A percentile compares a stretch with the other conserved stretches of the same genome.
Evolutionary conservation across 2,797 vertebrate genomes (phyloP).

Genomic region (Hozukius guyotensis): DNA sequence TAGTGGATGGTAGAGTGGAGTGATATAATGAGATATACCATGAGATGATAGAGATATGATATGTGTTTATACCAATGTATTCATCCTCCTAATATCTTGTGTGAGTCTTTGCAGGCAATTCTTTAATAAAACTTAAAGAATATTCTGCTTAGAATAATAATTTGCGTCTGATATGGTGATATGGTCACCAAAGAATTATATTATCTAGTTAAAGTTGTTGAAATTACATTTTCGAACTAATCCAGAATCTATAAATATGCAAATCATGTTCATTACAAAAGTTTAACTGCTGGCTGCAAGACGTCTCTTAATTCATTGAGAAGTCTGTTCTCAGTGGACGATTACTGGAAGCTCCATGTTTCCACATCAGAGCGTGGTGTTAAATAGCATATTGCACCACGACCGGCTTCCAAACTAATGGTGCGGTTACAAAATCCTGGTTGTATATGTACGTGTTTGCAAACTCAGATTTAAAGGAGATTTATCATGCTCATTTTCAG

Average conservation of each 20-base stretch:
- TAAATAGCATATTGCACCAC: too few species aligned
- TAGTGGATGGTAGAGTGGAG: not conserved
- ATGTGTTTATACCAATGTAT: not conserved
- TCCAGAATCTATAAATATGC: not conserved
- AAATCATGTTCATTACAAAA: not conserved
- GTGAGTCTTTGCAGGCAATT: not conserved
- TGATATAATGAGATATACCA: conserved; percentile 13
- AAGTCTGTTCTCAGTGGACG: not conserved
- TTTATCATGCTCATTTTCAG: too few species aligned
- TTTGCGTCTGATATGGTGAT: not conserved
- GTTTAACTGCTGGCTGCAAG: not conserved
- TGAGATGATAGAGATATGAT: not conserved
- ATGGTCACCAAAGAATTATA: not conserved
- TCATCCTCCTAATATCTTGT: not conserved
- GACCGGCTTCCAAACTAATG: not conserved
- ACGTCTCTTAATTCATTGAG: not conserved
- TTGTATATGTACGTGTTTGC: not conserved
- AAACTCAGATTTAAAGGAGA: too few species aligned
- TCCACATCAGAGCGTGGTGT: not conserved
- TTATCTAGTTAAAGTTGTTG: not conserved
- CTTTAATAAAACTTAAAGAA: not conserved
- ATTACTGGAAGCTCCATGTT: not conserved
- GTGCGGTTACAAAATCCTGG: not conserved
- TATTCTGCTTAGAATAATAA: not conserved
- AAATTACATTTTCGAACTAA: not conserved